A percentile compares a stretch with the other conserved stretches of the same genome.
These are phyloP conservation scores for Alviniconcha strummeri DNA, from an alignment of 2,888 invertebrate species.

Conservation along the genomic window DNA sequence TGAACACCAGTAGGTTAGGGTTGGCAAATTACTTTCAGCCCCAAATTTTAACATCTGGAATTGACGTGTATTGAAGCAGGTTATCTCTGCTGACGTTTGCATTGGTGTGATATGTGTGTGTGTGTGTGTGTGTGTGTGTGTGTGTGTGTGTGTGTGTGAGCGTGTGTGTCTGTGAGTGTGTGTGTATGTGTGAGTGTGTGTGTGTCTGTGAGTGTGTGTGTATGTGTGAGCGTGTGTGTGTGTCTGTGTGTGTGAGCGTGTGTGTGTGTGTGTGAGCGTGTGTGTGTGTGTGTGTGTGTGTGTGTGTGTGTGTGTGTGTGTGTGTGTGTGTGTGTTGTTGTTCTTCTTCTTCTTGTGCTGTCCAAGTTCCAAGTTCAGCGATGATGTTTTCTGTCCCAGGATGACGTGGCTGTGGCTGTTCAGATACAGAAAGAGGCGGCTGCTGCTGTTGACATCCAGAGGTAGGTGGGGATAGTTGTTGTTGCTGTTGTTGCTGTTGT, in stretches of 20 bases:
- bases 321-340: constrained; percentile 3
- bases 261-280: neutral
- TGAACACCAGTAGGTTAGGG: no score
- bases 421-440: constrained; percentile 59
- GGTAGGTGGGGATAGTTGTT: constrained; percentile 38
- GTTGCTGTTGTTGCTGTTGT: neutral
- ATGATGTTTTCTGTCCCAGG: constrained; percentile 45
- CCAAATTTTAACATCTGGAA: no score
- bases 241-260: neutral
- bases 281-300: neutral
- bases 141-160: no score
- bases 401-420: constrained; percentile 52
- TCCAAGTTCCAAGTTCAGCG: no score
- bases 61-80: no score
- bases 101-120: no score
- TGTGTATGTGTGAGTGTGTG: neutral
- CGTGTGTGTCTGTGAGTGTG: neutral
- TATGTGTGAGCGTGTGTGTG: neutral
- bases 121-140: no score
- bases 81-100: no score
- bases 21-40: no score
- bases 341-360: no score
- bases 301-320: constrained; percentile 5
- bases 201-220: neutral
- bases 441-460: constrained; percentile 68